phyloP scores from a whole-genome alignment of 1,140 invertebrate genomes.

The Ooceraea biroi region DNA sequence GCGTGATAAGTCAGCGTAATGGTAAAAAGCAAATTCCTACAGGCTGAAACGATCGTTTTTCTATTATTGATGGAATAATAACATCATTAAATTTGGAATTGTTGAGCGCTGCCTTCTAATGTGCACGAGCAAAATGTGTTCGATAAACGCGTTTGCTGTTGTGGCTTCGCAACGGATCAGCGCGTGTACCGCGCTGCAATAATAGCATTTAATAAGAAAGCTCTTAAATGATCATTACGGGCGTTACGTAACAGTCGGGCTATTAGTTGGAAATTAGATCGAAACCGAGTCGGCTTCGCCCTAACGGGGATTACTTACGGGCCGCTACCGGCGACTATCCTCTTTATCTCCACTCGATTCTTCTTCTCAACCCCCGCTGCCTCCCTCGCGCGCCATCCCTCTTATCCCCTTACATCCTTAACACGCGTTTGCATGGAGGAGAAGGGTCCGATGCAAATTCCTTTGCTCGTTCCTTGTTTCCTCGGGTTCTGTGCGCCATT shows the following conservation, averaged over 20 bases:
- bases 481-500: neutral
- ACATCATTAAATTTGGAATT: too few species aligned
- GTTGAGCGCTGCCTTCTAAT: too few species aligned
- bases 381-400: neutral
- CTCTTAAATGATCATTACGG: neutral
- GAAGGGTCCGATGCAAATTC: conserved; percentile 65
- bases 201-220: conserved; percentile 11
- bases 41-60: too few species aligned
- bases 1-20: too few species aligned
- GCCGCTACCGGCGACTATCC: conserved; percentile 43
- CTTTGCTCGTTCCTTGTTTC: conserved; percentile 54
- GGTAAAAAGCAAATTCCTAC: too few species aligned
- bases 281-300: neutral
- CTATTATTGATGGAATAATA: too few species aligned
- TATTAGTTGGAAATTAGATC: conserved; percentile 49
- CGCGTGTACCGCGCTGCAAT: neutral
- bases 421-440: conserved; percentile 60
- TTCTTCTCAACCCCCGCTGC: conserved; percentile 34
- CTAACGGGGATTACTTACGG: conserved; percentile 1
- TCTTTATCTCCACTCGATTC: conserved; percentile 67
- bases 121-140: neutral
- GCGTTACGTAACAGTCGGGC: neutral
- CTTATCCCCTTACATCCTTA: conserved; percentile 15
- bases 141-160: too few species aligned
- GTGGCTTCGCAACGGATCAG: neutral